A percentile compares a stretch with the other conserved stretches of the same genome.
phyloP scores from a whole-genome alignment of 1,140 invertebrate genomes.

The Triops cancriformis region DNA sequence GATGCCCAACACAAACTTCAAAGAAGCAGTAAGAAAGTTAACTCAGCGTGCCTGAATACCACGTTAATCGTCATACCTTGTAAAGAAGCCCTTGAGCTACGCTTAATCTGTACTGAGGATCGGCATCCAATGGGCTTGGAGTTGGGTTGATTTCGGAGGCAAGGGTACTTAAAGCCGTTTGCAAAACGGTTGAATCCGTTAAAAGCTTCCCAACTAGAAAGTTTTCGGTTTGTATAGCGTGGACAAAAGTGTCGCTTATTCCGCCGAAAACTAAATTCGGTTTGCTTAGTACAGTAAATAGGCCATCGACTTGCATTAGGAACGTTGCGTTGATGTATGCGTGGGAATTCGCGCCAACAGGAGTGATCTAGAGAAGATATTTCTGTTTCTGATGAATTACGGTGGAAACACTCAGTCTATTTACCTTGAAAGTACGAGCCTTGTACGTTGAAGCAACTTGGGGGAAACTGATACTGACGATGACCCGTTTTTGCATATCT shows the following conservation, averaged over 20 bases:
- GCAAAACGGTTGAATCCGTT: slow-evolving; percentile 46
- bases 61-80: slow-evolving; percentile 47
- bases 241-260: slow-evolving; percentile 33
- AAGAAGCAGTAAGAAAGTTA: slow-evolving; percentile 23
- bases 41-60: not conserved
- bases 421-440: slow-evolving; percentile 46
- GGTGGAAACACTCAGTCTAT: slow-evolving; percentile 28
- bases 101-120: slow-evolving; percentile 49
- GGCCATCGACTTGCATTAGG: not conserved
- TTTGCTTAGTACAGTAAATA: not conserved
- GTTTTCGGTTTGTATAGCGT: slow-evolving; percentile 57
- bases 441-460: slow-evolving; percentile 31
- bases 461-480: slow-evolving; percentile 51
- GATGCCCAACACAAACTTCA: slow-evolving; percentile 47
- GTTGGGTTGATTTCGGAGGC: slow-evolving; percentile 53
- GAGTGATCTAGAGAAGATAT: not conserved
- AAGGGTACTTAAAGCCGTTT: slow-evolving; percentile 49
- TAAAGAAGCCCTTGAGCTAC: slow-evolving; percentile 62
- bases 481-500: slow-evolving; percentile 54
- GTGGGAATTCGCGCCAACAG: not conserved
- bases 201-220: slow-evolving; percentile 51
- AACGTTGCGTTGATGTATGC: not conserved
- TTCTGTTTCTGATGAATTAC: not conserved
- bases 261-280: not conserved
- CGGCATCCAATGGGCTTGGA: slow-evolving; percentile 51